A percentile compares a stretch with the other conserved stretches of the same genome.
These are phyloP conservation scores for Lasioglossum villosulum DNA, from an alignment of 2,888 invertebrate species.

Conservation along the genomic window DNA sequence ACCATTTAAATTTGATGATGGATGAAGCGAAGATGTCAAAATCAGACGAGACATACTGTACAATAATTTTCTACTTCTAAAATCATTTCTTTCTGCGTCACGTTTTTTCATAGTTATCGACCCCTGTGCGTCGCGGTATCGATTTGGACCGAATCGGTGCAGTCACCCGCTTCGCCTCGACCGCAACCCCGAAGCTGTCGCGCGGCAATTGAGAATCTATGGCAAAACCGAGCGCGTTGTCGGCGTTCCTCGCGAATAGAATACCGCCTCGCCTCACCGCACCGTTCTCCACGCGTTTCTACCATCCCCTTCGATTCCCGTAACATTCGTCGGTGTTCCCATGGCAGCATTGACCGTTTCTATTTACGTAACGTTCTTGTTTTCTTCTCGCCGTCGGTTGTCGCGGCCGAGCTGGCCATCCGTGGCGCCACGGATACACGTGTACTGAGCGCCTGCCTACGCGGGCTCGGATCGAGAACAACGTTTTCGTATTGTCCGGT, in stretches of 20 bases:
- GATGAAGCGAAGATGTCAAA: too few relatives aligned
- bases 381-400: neutral
- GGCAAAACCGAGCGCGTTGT: neutral
- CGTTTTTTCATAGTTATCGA: neutral
- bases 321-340: slow-evolving; percentile 77
- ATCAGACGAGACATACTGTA: too few relatives aligned
- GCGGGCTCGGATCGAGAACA: neutral
- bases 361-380: slow-evolving; percentile 80
- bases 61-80: neutral
- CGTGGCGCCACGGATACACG: slow-evolving; percentile 8
- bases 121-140: neutral
- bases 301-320: slow-evolving; percentile 47
- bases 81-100: neutral
- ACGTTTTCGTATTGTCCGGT: neutral
- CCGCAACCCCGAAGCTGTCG: neutral
- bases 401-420: neutral
- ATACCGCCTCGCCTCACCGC: neutral
- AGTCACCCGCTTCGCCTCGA: neutral
- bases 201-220: neutral
- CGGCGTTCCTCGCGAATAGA: slow-evolving; percentile 5
- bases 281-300: slow-evolving; percentile 27
- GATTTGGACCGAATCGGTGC: neutral
- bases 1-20: too few relatives aligned
- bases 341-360: slow-evolving; percentile 84
- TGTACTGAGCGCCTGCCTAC: neutral